Evolutionary conservation across 2,797 vertebrate genomes (phyloP).

Genomic region (Benthosema pterotum): DNA sequence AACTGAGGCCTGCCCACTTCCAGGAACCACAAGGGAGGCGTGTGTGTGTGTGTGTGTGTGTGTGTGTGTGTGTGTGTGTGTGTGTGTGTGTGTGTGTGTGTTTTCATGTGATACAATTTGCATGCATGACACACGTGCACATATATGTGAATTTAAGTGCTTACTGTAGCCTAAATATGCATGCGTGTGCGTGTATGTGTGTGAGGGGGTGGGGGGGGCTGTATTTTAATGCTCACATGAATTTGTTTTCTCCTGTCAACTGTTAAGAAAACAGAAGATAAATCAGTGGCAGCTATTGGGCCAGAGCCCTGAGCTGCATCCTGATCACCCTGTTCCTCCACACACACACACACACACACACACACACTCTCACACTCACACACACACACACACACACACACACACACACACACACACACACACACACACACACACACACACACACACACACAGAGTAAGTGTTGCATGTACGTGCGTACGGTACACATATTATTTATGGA

Average conservation of each 20-base stretch:
- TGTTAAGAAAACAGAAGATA: conserved; percentile 73
- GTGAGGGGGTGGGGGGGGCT: conserved; percentile 5
- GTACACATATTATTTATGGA: conserved; percentile 16
- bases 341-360: conserved; percentile 3
- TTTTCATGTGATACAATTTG: background rate
- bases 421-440: background rate
- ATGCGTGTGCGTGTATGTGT: background rate
- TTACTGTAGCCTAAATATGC: background rate
- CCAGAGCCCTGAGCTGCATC: conserved; percentile 55
- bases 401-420: conserved; percentile 8
- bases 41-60: conserved; percentile 3
- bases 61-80: background rate
- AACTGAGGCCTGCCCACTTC: conserved; percentile 47
- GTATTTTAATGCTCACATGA: conserved; percentile 71
- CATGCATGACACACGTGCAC: background rate
- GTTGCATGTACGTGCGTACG: too few species aligned
- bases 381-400: background rate
- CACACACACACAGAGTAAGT: background rate
- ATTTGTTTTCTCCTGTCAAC: conserved; percentile 67
- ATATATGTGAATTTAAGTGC: conserved; percentile 1
- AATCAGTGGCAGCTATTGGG: conserved; percentile 62
- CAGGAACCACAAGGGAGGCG: conserved; percentile 44
- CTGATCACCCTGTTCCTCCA: conserved; percentile 40
- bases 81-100: background rate
- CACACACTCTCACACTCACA: conserved; percentile 10